Conservation (phyloP, 2,888 invertebrate genomes). For the Creontiades dilutus region DNA sequence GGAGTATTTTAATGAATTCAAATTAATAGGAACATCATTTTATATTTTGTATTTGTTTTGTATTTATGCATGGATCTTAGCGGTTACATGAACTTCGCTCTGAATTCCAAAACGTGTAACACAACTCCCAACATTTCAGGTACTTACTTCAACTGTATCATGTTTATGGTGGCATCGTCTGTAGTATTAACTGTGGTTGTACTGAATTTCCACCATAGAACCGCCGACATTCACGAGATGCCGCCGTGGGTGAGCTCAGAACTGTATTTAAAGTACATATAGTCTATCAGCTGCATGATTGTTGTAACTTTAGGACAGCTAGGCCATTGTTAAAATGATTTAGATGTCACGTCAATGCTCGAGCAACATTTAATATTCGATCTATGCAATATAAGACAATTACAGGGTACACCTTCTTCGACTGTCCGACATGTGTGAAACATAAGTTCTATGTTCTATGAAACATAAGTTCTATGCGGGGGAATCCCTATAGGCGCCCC, state of each 20-base stretch:
- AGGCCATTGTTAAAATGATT: too few species aligned
- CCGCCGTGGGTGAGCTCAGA: constrained; percentile 91
- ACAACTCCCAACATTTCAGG: constrained; percentile 82
- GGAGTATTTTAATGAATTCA: not conserved
- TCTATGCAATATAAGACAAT: too few species aligned
- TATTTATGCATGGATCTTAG: not conserved
- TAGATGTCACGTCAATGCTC: too few species aligned
- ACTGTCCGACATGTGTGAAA: too few species aligned
- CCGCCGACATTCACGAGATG: constrained; percentile 98
- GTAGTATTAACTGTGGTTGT: constrained; percentile 98
- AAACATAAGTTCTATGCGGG: too few species aligned
- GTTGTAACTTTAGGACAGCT: too few species aligned
- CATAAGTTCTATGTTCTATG: too few species aligned
- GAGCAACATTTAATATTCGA: too few species aligned
- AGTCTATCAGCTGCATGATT: too few species aligned
- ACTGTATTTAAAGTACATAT: too few species aligned
- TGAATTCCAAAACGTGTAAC: not conserved
- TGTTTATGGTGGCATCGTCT: constrained; percentile 99
- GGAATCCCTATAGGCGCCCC: too few species aligned
- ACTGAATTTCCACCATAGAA: constrained; percentile 97
- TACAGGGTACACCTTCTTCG: too few species aligned
- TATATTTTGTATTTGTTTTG: not conserved
- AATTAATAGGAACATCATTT: not conserved
- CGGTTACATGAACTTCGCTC: not conserved
- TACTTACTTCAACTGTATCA: constrained; percentile 99